These are phyloP conservation scores for Ceuthmochares aereus DNA, from an alignment of 2,113 vertebrate species.

Conservation along the genomic window DNA sequence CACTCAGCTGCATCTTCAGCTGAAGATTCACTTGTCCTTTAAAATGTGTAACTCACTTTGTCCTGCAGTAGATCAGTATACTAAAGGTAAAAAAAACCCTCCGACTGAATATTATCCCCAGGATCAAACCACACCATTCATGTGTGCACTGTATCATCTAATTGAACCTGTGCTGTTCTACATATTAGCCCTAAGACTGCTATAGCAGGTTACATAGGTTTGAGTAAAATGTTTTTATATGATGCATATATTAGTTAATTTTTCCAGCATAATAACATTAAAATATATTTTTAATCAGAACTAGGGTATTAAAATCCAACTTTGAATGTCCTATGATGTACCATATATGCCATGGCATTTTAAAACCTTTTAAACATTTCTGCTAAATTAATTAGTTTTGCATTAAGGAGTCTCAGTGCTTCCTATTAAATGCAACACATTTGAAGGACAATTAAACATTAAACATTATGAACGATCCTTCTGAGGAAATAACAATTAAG, in stretches of 20 bases:
- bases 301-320: conserved; percentile 75
- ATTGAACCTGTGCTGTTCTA: conserved; percentile 41
- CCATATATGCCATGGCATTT: conserved; percentile 78
- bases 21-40: conserved; percentile 51
- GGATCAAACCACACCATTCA: conserved; percentile 4
- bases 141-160: conserved; percentile 34
- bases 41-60: conserved; percentile 47
- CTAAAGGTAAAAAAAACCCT: not conserved
- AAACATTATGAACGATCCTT: conserved; percentile 71
- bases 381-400: conserved; percentile 83
- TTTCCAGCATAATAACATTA: conserved; percentile 76
- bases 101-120: conserved; percentile 19
- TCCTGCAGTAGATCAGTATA: not conserved
- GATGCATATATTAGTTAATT: conserved; percentile 76
- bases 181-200: conserved; percentile 43
- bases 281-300: conserved; percentile 82
- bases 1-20: conserved; percentile 16
- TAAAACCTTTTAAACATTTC: conserved; percentile 84
- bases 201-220: conserved; percentile 69
- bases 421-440: conserved; percentile 79
- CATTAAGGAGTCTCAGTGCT: conserved; percentile 75
- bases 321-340: conserved; percentile 75
- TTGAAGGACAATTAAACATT: conserved; percentile 82
- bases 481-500: conserved; percentile 67
- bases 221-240: conserved; percentile 73